Evolutionary conservation across 1,140 invertebrate genomes (phyloP).

Genomic region (Penaeus chinensis): DNA sequence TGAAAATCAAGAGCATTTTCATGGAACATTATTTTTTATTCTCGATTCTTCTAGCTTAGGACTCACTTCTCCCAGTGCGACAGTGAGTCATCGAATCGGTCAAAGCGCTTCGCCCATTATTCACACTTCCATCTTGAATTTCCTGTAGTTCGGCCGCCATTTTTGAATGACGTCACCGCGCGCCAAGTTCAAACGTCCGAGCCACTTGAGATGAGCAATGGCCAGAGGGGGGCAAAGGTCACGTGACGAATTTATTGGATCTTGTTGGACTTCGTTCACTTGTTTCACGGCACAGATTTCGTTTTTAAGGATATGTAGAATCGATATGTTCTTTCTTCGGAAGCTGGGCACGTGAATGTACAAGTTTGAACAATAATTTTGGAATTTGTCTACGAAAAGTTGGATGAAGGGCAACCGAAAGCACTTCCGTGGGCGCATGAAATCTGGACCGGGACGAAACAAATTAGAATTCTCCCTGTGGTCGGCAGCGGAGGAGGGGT

Average conservation of each 20-base stretch:
- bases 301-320: too few relatives aligned
- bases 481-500: background rate
- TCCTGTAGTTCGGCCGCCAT: conserved; percentile 9
- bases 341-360: too few relatives aligned
- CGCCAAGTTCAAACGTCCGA: conserved; percentile 21
- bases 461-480: background rate
- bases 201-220: conserved; percentile 17
- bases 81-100: too few relatives aligned
- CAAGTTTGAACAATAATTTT: too few relatives aligned
- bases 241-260: background rate
- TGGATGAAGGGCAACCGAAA: too few relatives aligned
- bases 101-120: background rate
- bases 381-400: too few relatives aligned
- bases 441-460: background rate
- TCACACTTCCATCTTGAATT: background rate
- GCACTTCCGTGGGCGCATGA: too few relatives aligned
- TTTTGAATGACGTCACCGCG: background rate
- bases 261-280: background rate
- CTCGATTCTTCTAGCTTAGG: too few relatives aligned
- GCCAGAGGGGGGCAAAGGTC: background rate
- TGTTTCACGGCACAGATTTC: background rate
- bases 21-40: too few relatives aligned
- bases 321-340: too few relatives aligned
- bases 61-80: too few relatives aligned
- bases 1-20: too few relatives aligned